A percentile compares a stretch with the other conserved stretches of the same genome.
Evolutionary conservation across 1,140 invertebrate species (phyloP).

Genomic region (Chymomyza costata): DNA sequence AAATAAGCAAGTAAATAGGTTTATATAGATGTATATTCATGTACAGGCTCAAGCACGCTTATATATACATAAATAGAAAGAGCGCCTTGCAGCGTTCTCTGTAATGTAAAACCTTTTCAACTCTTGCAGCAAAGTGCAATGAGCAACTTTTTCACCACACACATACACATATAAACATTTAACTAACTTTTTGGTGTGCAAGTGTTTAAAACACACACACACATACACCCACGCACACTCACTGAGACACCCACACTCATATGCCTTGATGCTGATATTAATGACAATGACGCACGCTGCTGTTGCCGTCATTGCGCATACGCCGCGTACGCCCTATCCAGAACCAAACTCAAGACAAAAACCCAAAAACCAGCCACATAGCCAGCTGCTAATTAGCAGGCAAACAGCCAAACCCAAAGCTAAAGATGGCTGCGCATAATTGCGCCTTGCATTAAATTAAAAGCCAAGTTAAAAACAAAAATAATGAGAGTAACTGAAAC

Average conservation of each 20-base stretch:
- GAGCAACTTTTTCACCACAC: constrained; percentile 26
- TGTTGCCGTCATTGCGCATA: constrained; percentile 19
- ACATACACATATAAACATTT: neutral
- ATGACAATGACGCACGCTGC: too few species aligned
- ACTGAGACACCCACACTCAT: neutral
- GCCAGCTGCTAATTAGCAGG: constrained; percentile 33
- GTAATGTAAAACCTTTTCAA: constrained; percentile 11
- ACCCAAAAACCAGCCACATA: constrained; percentile 3
- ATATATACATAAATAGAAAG: too few species aligned
- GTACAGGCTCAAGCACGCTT: too few species aligned
- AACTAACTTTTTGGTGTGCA: too few species aligned
- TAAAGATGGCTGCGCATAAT: constrained; percentile 40
- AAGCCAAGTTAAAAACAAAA: constrained; percentile 9
- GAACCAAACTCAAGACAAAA: constrained; percentile 9
- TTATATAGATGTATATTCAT: too few species aligned
- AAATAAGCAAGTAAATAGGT: too few species aligned
- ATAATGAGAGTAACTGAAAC: constrained; percentile 14
- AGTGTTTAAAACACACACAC: neutral
- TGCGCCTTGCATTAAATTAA: constrained; percentile 41
- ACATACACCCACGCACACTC: neutral
- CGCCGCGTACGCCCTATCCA: constrained; percentile 9
- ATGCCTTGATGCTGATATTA: neutral
- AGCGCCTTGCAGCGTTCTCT: constrained; percentile 10
- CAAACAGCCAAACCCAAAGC: too few species aligned
- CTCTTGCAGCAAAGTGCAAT: constrained; percentile 19